Conservation (phyloP, 1,140 invertebrate genomes). For the Ridgeia piscesae region DNA sequence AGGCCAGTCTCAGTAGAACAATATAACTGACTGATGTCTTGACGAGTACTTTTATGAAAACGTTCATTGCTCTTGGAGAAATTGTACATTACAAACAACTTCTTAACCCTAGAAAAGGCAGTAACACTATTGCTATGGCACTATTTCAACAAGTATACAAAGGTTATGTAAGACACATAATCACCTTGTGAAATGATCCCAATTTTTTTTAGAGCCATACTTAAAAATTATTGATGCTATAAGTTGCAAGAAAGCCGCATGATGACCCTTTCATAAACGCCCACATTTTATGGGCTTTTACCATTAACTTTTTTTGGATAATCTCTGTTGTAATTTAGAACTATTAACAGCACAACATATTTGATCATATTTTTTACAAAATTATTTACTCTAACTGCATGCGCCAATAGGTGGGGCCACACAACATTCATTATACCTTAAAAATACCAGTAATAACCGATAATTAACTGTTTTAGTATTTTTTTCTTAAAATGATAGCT, state of each 20-base stretch:
- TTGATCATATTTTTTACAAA: neutral
- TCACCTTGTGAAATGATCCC: neutral
- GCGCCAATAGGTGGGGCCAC: neutral
- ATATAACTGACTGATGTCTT: neutral
- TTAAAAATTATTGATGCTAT: neutral
- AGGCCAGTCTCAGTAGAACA: too few species aligned
- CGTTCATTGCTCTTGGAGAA: neutral
- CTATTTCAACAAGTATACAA: neutral
- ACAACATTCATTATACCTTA: neutral
- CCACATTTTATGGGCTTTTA: slow-evolving; percentile 36
- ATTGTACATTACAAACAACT: neutral
- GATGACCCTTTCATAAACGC: neutral
- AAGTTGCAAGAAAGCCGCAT: neutral
- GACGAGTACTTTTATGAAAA: neutral
- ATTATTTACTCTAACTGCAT: neutral
- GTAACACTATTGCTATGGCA: too few species aligned
- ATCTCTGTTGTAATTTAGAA: neutral
- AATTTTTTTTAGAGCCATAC: neutral
- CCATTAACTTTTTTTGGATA: neutral
- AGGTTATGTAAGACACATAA: neutral
- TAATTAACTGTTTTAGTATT: neutral
- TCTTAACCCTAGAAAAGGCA: neutral
- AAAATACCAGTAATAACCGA: neutral
- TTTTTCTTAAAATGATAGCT: neutral
- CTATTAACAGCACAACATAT: neutral